Base-by-base conservation (phyloP, 1,140 invertebrate species). In the Gonioctena quinquepunctata region DNA sequence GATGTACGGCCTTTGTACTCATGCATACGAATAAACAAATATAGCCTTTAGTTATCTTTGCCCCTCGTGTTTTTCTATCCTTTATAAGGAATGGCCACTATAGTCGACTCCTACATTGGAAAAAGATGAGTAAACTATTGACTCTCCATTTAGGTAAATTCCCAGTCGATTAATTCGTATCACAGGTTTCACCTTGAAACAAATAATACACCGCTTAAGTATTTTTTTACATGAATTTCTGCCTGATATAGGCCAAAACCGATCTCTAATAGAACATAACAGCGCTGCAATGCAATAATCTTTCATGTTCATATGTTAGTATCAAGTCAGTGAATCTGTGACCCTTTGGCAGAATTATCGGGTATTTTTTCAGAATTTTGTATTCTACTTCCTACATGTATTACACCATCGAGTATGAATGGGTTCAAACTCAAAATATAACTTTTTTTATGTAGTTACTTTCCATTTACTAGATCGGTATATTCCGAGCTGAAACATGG, bases 1-100 rank as follows among this genome's bases (percentile, higher is more conserved):
- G 66, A 70, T 84, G 81, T 1, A 84, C 68, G 0, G 83, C 82
- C 23, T 77, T 76, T 0, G 75, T 76, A 1, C 67, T 54, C 49
- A 73, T 62, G 57, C 71, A 73, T 11, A 66, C 33, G n/a, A 71
- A 67, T 2, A 71, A 11, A 2, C 63, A 71, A 11, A 71, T 52
- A 54, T 71, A 71, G 8, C 66, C 27, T 59, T 72, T 69, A 68
- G 23, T 8, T 69, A 70, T 3, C 68, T 72, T 59, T 49, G 70
- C 62, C 13, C 59, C 48, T 6, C 59, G 18, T 52, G 42, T 50
- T 52, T 68, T 66, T 27, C 61, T 21, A 28, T 71, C 69, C 22
- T 71, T 71, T 59, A 71, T 8, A 13, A 33, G 27, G 21, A 68
- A 61, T 18, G 70, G 70, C 70, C 70, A 1, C 22, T 56, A 26